Base-by-base conservation (phyloP, 2,888 invertebrate genomes). In the Atrina japonica region DNA sequence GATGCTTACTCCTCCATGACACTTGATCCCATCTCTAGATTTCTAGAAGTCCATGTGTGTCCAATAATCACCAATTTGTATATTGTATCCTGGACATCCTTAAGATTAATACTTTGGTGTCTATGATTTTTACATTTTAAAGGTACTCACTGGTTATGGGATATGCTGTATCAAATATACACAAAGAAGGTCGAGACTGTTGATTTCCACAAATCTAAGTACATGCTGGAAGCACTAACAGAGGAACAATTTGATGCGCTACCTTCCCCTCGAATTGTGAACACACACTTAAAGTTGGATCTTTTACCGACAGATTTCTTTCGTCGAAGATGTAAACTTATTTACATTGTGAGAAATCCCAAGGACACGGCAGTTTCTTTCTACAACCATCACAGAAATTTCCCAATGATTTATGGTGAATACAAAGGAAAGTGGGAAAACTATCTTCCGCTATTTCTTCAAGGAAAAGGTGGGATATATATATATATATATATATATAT, bases 351-450 rank as follows among this genome's bases (percentile, higher is more conserved):
- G 16, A n/a, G 63, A 40, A 40, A 63, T 9, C 63, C 63, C 9
- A 63, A 52, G 29, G 63, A 63, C 41, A 41, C 52, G 1, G 63
- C 63, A 9, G 63, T 63, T 11, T 63, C 63, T 25, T 52, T 29
- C 27, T 53, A 52, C 27, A 35, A 63, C 30, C 52, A 52, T 27
- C 63, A 63, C 41, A 6, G 23, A 35, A 35, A 35, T 35, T 35
- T 35, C 11, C 35, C 35, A 35, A 35, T 35, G 21, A 50, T 41
- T 14, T n/a, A 52, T 9, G 5, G 27, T 6, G 41, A 52, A 9
- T 63, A 63, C 41, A 27, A 9, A 18, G 63, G 63, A 18, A 14
- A n/a, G 6, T 63, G 63, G 63, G 41, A 63, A 30, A 18, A 16
- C n/a, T n/a, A n/a, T 21, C 21, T 55, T 11, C 14, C 29, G 16